Base-by-base conservation (phyloP, 2,113 vertebrate genomes). In the Myiopsitta monachus region DNA sequence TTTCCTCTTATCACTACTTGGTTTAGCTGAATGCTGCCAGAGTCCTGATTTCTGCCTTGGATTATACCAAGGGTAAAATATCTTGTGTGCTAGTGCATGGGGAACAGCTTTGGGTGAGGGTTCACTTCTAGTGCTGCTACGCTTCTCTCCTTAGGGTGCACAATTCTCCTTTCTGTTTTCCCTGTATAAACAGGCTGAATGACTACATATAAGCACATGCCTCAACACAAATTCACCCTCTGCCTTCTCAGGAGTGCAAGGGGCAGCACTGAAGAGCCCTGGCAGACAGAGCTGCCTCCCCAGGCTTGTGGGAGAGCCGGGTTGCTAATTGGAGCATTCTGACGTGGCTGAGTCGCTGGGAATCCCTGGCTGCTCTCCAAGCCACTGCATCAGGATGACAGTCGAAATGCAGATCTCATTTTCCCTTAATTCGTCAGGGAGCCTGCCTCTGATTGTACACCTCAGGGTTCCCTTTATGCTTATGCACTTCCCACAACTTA, bases 181-280 rank as follows among this genome's bases (percentile, higher is more conserved):
- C 36, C 27, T 61, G 9, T 61, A 10, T 26, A 28, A 82, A 15
- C 26, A 66, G 18, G 15, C 39, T 80, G 14, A 68, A 30, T 1
- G 0, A 17, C 16, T 14, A 8, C 8, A 2, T 31, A 19, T 10
- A 70, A 64, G 41, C 38, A 21, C 6, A 6, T 13, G 14, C 24
- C 36, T 69, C 31, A n/a, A 30, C 28, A 8, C 33, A 63, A 10
- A 14, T 26, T 62, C 52, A 21, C 38, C 41, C 86, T 74, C 24
- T 79, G 30, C 54, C 62, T 31, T 18, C 39, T 64, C 28, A 23
- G 49, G 68, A 39, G 43, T 12, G 38, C 38, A 10, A 12, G 61
- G 74, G 54, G 66, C 59, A 74, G 74, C 31, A 6, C 27, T n/a
- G 70, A 49, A 49, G 38, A 81, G 55, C 43, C 21, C 18, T 1